Evolutionary conservation across 2,797 vertebrate genomes (phyloP), one percentile per base, ranked within the genome.

Genomic region (Acipenser oxyrinchus): DNA sequence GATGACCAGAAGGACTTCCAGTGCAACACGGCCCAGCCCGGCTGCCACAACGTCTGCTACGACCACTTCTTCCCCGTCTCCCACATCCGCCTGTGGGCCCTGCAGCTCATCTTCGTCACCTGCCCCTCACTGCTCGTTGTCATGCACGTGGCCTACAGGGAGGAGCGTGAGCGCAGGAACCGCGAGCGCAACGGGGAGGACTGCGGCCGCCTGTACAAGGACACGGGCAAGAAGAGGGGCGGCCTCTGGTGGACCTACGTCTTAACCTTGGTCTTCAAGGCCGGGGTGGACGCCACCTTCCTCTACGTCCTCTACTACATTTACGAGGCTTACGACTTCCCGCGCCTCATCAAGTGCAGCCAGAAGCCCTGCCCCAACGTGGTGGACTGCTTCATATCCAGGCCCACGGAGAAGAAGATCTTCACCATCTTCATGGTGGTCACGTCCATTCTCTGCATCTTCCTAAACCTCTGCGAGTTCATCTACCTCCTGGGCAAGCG

Each of bases 31-130:
- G 76, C 15, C 12, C 97, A 99, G 80, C 97, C 96, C 0, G 97
- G 97, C 51, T 99, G 96, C 83, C 84, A 88, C 77, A 99, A 99
- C 0, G 96, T 97, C 66, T 99, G 97, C 83, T 99, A 72, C 0
- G 96, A 99, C 67, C 77, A 92, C 76, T 97, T 90, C 85, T 99
- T 98, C 84, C 96, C 97, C 0, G 71, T 99, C 53, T 98, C 96
- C 61, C 96, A 99, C 11, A 83, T 99, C 68, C 92, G 95, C 2
- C 92, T 99, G 48, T 99, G 96, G 97, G 96, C 96, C 6, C 84
- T 99, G 75, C 96, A 99, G 86, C 95, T 99, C 78, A 99, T 99
- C 87, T 89, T 99, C n/a, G 97, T 99, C 81, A 98, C 94, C 0
- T 98, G 95, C 64, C 97, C 97, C 0, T 98, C 97, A 0, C 77